phyloP scores from a whole-genome alignment of 2,113 vertebrate species.

The Chitala chitala region DNA sequence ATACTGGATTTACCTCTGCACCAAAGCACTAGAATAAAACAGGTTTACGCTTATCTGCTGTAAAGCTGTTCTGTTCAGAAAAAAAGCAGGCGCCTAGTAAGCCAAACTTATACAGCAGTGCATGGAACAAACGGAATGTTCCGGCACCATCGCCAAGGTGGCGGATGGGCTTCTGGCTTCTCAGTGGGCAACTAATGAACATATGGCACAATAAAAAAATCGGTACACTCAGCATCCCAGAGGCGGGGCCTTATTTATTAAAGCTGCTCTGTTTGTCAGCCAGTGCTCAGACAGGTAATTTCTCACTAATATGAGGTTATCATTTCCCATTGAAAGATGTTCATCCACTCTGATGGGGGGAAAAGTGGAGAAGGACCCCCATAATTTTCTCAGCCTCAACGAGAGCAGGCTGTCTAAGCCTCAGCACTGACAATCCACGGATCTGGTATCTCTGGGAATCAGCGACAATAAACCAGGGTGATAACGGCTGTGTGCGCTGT shows the following conservation, averaged over 20 bases:
- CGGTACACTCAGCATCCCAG: conserved; percentile 10
- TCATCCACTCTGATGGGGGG: background rate
- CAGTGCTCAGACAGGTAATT: background rate
- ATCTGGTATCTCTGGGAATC: no score
- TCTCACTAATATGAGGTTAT: conserved; percentile 14
- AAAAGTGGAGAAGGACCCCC: no score
- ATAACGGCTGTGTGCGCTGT: no score
- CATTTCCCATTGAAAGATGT: background rate
- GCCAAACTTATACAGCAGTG: background rate
- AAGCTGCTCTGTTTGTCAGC: conserved; percentile 28
- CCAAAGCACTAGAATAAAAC: background rate
- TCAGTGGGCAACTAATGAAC: conserved; percentile 20
- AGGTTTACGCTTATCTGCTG: background rate
- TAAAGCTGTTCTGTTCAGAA: background rate
- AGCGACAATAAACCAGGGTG: no score
- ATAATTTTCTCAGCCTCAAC: background rate
- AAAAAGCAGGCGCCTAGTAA: background rate
- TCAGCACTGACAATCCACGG: no score
- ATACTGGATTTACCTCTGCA: background rate
- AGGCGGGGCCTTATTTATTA: conserved; percentile 25
- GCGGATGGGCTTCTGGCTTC: background rate
- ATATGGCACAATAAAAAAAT: background rate
- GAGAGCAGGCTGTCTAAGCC: no score
- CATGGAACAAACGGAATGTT: background rate
- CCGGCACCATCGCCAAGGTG: background rate